Evolutionary conservation across 2,113 vertebrate species (phyloP), one percentile per base, ranked within the genome.

Genomic region (Brienomyrus brachyistius): DNA sequence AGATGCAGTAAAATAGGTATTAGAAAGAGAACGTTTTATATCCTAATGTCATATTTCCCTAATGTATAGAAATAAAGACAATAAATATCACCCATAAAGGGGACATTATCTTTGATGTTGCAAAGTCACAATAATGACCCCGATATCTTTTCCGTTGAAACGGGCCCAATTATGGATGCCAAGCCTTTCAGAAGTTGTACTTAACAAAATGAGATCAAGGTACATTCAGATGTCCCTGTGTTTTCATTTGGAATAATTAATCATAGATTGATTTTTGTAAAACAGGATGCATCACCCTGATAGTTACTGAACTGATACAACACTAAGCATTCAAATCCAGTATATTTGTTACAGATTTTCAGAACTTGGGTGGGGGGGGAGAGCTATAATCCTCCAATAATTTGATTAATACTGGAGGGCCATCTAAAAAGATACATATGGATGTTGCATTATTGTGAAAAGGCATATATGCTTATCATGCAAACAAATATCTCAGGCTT

Each of bases 11-110:
- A 99, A 99, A 96, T 94, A 94, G 98, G 97, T 99, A 99, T 99
- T 95, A 97, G 97, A 52, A 27, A 97, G 97, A 98, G 98, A 98
- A 98, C 96, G 97, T 97, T 96, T 93, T 97, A 97, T 96, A 98
- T 97, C 97, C 97, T 98, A 96, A 97, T 97, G 97, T 96, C 97
- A 96, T 97, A 97, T 97, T 98, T 97, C 95, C 94, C 97, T 98
- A 97, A 98, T 97, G 97, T 95, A 96, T 93, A 97, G 97, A 97
- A 97, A 97, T 96, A 97, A 97, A 94, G 94, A 96, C 95, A 94
- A 96, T 94, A 96, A 97, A 97, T 98, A 97, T 96, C 95, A 96
- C 96, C 97, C 96, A 95, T 97, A 96, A 97, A 95, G 93, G 45
- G 91, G 94, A 95, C 98, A 96, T 97, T 97, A 97, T 97, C 96